phyloP scores from a whole-genome alignment of 2,113 vertebrate species.

The Tinamus guttatus region DNA sequence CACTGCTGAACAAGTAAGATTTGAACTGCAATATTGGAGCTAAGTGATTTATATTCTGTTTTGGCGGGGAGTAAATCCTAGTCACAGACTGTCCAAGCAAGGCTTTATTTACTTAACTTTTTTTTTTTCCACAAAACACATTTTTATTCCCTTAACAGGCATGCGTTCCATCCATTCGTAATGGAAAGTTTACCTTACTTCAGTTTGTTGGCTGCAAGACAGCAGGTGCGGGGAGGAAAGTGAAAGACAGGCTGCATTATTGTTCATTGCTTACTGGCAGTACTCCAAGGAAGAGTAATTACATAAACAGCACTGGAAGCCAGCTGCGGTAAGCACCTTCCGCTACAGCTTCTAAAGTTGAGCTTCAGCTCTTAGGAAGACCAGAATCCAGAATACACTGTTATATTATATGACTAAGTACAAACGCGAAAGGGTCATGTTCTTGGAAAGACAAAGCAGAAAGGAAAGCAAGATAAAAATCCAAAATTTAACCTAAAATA shows the following conservation, averaged over 20 bases:
- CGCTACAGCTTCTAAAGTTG: neutral
- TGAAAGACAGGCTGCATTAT: neutral
- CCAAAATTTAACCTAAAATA: neutral
- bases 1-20: neutral
- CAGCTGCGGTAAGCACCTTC: neutral
- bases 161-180: neutral
- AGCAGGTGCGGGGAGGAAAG: neutral
- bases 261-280: neutral
- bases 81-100: neutral
- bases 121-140: neutral
- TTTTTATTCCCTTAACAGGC: neutral
- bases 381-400: neutral
- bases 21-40: neutral
- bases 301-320: conserved; percentile 20
- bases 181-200: neutral
- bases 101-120: neutral
- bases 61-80: neutral
- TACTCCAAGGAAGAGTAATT: conserved; percentile 18
- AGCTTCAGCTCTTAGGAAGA: neutral
- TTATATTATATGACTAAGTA: neutral
- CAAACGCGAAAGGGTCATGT: neutral
- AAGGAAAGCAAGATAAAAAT: neutral
- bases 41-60: neutral
- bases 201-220: neutral
- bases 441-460: neutral